Conservation (phyloP, 2,113 vertebrate species). For the Hassar affinis region DNA sequence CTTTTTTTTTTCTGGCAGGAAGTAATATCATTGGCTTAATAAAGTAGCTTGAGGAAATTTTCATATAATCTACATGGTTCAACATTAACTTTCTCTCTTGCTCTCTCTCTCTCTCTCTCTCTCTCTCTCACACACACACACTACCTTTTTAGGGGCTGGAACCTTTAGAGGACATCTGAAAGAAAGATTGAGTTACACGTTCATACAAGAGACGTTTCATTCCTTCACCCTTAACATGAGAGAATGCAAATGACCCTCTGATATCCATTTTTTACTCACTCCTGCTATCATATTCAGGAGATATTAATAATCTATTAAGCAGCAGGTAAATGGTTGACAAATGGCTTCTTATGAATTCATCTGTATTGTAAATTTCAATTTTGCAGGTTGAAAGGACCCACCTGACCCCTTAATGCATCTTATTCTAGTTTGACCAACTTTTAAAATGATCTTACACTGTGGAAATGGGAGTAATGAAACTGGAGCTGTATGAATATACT, state of each 20-base stretch:
- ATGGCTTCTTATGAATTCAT: slow-evolving; percentile 71
- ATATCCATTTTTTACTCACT: slow-evolving; percentile 61
- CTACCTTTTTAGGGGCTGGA: neutral
- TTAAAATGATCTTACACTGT: slow-evolving; percentile 39
- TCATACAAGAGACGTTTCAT: neutral
- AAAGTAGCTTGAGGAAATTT: slow-evolving; percentile 48
- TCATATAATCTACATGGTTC: slow-evolving; percentile 50
- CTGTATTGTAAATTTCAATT: slow-evolving; percentile 73
- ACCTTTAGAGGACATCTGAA: slow-evolving; percentile 26
- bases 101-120: slow-evolving; percentile 14
- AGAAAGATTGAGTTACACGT: slow-evolving; percentile 27
- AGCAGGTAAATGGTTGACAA: slow-evolving; percentile 74
- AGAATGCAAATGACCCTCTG: slow-evolving; percentile 56
- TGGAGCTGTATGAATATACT: neutral
- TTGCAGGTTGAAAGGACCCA: slow-evolving; percentile 63
- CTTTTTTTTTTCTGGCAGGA: slow-evolving; percentile 29
- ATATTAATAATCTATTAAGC: slow-evolving; percentile 70
- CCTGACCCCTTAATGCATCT: slow-evolving; percentile 59
- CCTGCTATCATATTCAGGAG: slow-evolving; percentile 64
- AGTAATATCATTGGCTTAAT: slow-evolving; percentile 44
- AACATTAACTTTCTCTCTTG: slow-evolving; percentile 13
- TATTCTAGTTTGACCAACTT: slow-evolving; percentile 47
- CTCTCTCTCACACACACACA: neutral
- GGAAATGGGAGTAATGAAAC: slow-evolving; percentile 33
- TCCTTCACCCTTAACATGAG: slow-evolving; percentile 16